Evolutionary conservation across 2,797 vertebrate species (phyloP), one percentile per base, ranked within the genome.

Genomic region (Parambassis ranga): DNA sequence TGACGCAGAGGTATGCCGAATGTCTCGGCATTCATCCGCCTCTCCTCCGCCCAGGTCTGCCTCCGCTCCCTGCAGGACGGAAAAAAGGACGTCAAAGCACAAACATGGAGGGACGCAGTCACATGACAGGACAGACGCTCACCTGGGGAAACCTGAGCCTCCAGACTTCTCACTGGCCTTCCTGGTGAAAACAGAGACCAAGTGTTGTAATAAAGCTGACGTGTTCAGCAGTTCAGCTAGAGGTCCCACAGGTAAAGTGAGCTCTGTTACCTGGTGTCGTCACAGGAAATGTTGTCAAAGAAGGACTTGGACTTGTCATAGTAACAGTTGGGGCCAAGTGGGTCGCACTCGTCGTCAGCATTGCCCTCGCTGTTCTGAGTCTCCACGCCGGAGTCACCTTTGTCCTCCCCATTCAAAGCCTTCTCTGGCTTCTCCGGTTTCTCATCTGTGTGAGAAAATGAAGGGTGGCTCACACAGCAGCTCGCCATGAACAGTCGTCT

Each of bases 231-330:
- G n/a, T n/a, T n/a, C n/a, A n/a, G n/a, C n/a, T n/a, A n/a, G n/a
- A n/a, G n/a, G n/a, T n/a, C n/a, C n/a, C n/a, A n/a, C n/a, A n/a
- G n/a, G n/a, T n/a, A n/a, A n/a, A n/a, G n/a, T n/a, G n/a, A n/a
- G n/a, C n/a, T n/a, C 4, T 7, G 2, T 1, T 92, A 98, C 96
- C 96, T 96, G 56, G 92, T 94, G 81, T 98, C 96, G 37, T 98
- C 96, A 75, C 97, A 98, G 61, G 96, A 98, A 90, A 99, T 98
- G 90, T 99, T 98, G 91, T 99, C 96, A 6, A 99, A 98, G 92
- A 99, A 99, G 7, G 96, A 97, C 87, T 99, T 98, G 79, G 96
- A 95, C 92, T 98, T 99, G 91, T 98, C 97, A 20, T 99, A 98
- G 84, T 98, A 99, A 77, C 93, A 94, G 83, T 96, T 96, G 51